phyloP scores from a whole-genome alignment of 2,797 vertebrate genomes.

The Danio choprae region DNA sequence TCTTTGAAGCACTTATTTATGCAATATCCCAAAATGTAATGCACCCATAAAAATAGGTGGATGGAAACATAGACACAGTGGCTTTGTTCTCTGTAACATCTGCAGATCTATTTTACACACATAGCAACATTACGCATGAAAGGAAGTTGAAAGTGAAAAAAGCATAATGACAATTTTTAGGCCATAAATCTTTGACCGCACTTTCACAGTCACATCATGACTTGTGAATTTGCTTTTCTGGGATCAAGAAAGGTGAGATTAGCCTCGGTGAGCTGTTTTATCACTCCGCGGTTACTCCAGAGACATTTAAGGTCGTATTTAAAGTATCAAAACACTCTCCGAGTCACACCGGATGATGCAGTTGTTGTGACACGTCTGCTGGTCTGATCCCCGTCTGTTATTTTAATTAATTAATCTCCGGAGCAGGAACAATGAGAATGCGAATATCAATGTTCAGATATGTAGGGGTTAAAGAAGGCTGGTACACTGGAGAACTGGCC shows the following conservation, averaged over 20 bases:
- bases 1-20: no score
- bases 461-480: not conserved
- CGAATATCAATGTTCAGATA: constrained; percentile 15
- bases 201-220: constrained; percentile 9
- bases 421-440: constrained; percentile 62
- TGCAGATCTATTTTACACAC: not conserved
- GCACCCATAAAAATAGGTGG: no score
- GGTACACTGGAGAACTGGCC: not conserved
- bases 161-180: not conserved
- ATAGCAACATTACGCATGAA: not conserved
- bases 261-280: constrained; percentile 14
- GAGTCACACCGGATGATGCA: constrained; percentile 57
- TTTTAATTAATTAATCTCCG: constrained; percentile 73
- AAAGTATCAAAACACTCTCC: constrained; percentile 59
- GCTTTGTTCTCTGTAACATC: not conserved
- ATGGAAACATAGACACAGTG: no score
- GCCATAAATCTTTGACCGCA: not conserved
- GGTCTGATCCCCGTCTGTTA: constrained; percentile 66
- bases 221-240: constrained; percentile 15
- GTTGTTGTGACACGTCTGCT: constrained; percentile 66
- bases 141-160: not conserved
- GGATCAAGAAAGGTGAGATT: not conserved
- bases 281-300: constrained; percentile 57
- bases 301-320: constrained; percentile 36
- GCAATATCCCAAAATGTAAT: no score